A percentile compares a stretch with the other conserved stretches of the same genome.
Conservation (phyloP, 2,113 vertebrate species). For the Gallinago paraguaiae region DNA sequence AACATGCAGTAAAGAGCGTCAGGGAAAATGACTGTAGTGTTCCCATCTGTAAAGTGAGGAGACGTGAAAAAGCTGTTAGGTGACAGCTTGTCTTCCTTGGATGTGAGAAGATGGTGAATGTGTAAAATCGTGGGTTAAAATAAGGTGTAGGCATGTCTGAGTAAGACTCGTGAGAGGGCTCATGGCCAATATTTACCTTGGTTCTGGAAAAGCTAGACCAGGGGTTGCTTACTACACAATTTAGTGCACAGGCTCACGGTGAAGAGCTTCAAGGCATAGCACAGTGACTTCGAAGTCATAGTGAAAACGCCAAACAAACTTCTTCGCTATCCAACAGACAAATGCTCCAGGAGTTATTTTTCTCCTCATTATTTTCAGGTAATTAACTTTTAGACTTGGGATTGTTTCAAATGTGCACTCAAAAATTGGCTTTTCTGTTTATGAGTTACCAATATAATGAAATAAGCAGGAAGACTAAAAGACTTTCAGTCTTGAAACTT, state of each 20-base stretch:
- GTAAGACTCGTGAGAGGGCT: not conserved
- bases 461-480: not conserved
- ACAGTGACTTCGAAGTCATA: not conserved
- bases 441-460: not conserved
- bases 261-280: not conserved
- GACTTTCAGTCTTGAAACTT: not conserved
- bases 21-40: not conserved
- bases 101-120: not conserved
- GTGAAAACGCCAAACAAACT: not conserved
- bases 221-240: not conserved
- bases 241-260: fast-evolving
- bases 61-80: not conserved
- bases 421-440: not conserved
- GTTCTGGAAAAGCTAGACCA: not conserved
- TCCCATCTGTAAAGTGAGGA: not conserved
- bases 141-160: not conserved
- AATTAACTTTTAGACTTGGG: not conserved
- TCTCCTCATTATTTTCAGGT: not conserved
- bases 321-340: not conserved
- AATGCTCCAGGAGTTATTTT: not conserved
- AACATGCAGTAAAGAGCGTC: not conserved
- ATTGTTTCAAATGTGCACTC: not conserved
- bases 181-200: not conserved
- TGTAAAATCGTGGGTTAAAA: not conserved
- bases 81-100: not conserved